These are phyloP conservation scores for Lasioglossum malachurum DNA, from an alignment of 2,888 invertebrate genomes.

Conservation along the genomic window DNA sequence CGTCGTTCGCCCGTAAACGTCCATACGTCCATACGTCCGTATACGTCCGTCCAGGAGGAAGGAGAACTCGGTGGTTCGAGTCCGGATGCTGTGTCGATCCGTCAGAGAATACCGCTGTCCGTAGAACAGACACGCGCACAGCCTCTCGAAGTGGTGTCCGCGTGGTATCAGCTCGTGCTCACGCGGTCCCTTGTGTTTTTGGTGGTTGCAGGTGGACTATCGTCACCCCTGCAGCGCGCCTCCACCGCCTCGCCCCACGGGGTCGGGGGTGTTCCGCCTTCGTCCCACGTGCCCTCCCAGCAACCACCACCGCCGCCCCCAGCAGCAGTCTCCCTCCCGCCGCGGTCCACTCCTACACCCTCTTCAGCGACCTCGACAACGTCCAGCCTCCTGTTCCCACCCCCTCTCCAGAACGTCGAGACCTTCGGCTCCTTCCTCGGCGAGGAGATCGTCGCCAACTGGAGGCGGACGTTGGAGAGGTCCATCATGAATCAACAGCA, in stretches of 20 bases:
- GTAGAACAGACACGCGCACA: not conserved
- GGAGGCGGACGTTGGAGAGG: constrained; percentile 90
- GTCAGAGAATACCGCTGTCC: not conserved
- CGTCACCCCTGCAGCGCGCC: constrained; percentile 85
- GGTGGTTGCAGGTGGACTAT: constrained; percentile 85
- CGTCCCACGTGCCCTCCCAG: constrained; percentile 82
- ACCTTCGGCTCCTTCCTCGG: constrained; percentile 91
- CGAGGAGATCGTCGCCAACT: constrained; percentile 93
- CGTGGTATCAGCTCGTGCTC: constrained; percentile 72
- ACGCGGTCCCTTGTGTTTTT: constrained; percentile 82
- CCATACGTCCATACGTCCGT: not conserved
- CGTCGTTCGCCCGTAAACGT: constrained; percentile 45
- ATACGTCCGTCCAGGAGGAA: constrained; percentile 22
- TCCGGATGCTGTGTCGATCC: not conserved
- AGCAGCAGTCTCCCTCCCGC: constrained; percentile 76
- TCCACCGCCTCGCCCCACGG: constrained; percentile 84
- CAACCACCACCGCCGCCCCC: constrained; percentile 73
- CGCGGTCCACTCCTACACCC: constrained; percentile 83
- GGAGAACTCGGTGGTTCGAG: constrained; percentile 12
- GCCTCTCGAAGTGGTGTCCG: constrained; percentile 12
- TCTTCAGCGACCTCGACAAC: constrained; percentile 83
- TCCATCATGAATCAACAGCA: constrained; percentile 83
- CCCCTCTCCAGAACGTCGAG: constrained; percentile 89
- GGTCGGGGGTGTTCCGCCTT: constrained; percentile 79
- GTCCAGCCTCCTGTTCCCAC: constrained; percentile 85